These are phyloP conservation scores for Malurus leucopterus DNA, from an alignment of 2,797 vertebrate genomes.

Conservation along the genomic window DNA sequence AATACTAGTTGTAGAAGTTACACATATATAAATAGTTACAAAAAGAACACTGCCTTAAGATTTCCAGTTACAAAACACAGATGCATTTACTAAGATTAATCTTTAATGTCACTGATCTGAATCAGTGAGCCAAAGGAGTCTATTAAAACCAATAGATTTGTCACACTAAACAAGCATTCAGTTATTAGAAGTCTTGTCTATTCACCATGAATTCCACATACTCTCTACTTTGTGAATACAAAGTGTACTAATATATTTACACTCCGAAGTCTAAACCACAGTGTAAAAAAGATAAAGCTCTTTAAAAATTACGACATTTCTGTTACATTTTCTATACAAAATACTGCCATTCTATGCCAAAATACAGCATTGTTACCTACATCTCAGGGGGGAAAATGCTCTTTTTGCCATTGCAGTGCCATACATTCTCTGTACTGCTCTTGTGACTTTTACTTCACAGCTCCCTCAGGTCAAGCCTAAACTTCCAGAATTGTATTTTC, in stretches of 20 bases:
- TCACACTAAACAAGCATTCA: neutral
- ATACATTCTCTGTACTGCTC: neutral
- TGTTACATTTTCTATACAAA: neutral
- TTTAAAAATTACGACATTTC: neutral
- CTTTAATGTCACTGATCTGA: neutral
- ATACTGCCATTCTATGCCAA: too few relatives aligned
- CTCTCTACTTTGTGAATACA: neutral
- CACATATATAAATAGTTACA: slow-evolving; percentile 9
- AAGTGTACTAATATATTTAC: neutral
- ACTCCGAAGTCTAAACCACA: neutral
- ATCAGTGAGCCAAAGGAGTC: neutral
- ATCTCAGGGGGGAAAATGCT: neutral
- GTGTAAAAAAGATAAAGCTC: neutral
- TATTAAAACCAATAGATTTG: neutral
- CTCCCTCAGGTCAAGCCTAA: neutral
- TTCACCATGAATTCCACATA: neutral
- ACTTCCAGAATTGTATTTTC: neutral
- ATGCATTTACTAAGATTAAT: neutral
- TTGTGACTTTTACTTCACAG: neutral
- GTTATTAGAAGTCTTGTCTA: neutral
- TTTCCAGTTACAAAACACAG: slow-evolving; percentile 12
- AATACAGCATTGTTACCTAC: neutral
- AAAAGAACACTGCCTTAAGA: slow-evolving; percentile 4
- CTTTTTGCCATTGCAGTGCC: neutral
- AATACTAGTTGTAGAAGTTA: slow-evolving; percentile 10